Evolutionary conservation across 2,888 invertebrate genomes (phyloP), one percentile per base, ranked within the genome.

Genomic region (Helobdella robusta): DNA sequence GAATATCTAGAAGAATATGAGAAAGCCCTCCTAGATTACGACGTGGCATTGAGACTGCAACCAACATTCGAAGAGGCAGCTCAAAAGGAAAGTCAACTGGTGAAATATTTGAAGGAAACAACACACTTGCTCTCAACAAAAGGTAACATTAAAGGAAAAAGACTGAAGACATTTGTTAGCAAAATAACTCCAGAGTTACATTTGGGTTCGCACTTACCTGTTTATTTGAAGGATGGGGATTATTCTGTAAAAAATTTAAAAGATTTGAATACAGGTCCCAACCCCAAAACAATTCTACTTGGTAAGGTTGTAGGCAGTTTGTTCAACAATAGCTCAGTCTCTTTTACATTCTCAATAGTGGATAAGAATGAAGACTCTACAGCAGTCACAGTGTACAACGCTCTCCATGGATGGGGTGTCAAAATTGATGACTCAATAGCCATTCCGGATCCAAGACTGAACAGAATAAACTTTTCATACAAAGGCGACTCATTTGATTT

Each of bases 341-440:
- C 75, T 20, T 76, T 76, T 78, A 86, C 89, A 44, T 89, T 89
- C 80, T 89, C 88, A 74, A 79, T 90, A 75, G 84, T 88, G 54
- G 90, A 90, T 80, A 84, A 84, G 71, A 84, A 85, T 65, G 84
- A 85, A 79, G 82, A 82, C 1, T 88, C 89, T 75, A 80, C 86
- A 59, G 84, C 85, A 25, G 89, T 90, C 67, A 87, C 87, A 0
- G 85, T 91, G 56, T 91, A 89, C 80, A 91, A 91, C 82, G 83
- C 89, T 79, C 87, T 88, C 6, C 84, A 86, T 74, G 88, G 88
- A 0, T 85, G 85, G 75, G 90, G 90, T 50, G 86, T 88, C 63
- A 87, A 88, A 68, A 87, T 91, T 67, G 90, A 90, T 1, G 89
- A 91, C 81, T 84, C 86, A 34, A 86, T 91, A 18, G 87, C 88